Evolutionary conservation across 2,797 vertebrate genomes (phyloP), one percentile per base, ranked within the genome.

Genomic region (Arctocebus calabarensis): DNA sequence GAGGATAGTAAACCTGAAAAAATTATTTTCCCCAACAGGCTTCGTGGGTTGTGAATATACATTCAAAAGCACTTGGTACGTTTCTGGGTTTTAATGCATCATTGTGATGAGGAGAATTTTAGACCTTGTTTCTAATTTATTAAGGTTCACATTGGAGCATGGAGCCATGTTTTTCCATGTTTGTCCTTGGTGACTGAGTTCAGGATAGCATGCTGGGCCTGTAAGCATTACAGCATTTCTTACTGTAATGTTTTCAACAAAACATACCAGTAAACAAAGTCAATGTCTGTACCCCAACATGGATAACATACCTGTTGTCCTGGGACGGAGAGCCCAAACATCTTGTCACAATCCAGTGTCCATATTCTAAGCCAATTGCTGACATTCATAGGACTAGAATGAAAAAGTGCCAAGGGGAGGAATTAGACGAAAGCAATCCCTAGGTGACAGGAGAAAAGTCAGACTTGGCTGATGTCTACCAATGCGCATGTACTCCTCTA

Each of bases 211-310:
- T 52, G 14, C 52, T 43, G 22, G 48, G 48, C 14, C 55, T 74
- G 20, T 43, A 62, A 79, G 27, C n/a, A 16, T 19, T 34, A 45
- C 0, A 0, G 8, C 17, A 7, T 68, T 84, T 88, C 55, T 78
- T 83, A 32, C 27, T 55, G 23, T 64, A 52, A 59, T 40, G 74
- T 93, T 68, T 74, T 85, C 48, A 68, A 2, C 57, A 83, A 77
- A 78, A n/a, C 32, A 27, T 37, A 62, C 48, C 14, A 52, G 48
- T 84, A 83, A 70, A 66, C 88, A 83, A 95, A 94, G 57, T 70
- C 52, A 61, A 5, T 52, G 61, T 89, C 75, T n/a, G 13, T 45
- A 57, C n/a, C 20, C 59, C 19, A 29, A 22, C 48, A 74, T 34
- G 40, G 34, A 25, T 52, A 74, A 89, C 45, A 4, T n/a, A 40